phyloP scores from a whole-genome alignment of 2,888 invertebrate genomes.

The Aleiodes alternator region DNA sequence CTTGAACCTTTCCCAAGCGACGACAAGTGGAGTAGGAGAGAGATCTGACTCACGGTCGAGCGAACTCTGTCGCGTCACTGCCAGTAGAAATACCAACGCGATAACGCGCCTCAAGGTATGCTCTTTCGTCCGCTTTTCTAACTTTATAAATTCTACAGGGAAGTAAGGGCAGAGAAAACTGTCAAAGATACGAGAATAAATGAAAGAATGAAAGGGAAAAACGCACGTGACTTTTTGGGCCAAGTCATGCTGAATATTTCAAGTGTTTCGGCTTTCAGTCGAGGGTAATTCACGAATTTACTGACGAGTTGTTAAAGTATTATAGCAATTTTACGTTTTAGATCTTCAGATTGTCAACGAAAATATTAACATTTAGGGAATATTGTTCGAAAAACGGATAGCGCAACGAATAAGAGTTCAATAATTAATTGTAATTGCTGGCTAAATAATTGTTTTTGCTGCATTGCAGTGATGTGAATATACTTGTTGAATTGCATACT shows the following conservation, averaged over 20 bases:
- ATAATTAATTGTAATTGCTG: too few relatives aligned
- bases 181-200: not conserved
- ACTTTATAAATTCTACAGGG: slow-evolving; percentile 4
- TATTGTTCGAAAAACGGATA: too few relatives aligned
- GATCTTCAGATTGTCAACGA: too few relatives aligned
- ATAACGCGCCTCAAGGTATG: slow-evolving; percentile 19
- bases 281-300: too few relatives aligned
- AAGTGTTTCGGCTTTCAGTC: not conserved
- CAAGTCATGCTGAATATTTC: not conserved
- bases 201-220: not conserved
- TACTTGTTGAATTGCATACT: too few relatives aligned
- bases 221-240: not conserved
- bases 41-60: slow-evolving; percentile 37
- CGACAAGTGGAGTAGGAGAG: slow-evolving; percentile 40
- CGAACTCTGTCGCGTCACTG: slow-evolving; percentile 20
- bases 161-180: not conserved
- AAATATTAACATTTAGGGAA: too few relatives aligned
- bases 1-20: slow-evolving; percentile 29
- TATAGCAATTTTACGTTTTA: too few relatives aligned
- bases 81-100: slow-evolving; percentile 26
- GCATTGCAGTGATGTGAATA: too few relatives aligned
- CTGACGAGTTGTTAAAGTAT: too few relatives aligned
- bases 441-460: too few relatives aligned
- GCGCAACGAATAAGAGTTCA: too few relatives aligned
- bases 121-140: slow-evolving; percentile 10